Evolutionary conservation across 2,888 invertebrate species (phyloP).

Genomic region (Leptinotarsa haldemani): DNA sequence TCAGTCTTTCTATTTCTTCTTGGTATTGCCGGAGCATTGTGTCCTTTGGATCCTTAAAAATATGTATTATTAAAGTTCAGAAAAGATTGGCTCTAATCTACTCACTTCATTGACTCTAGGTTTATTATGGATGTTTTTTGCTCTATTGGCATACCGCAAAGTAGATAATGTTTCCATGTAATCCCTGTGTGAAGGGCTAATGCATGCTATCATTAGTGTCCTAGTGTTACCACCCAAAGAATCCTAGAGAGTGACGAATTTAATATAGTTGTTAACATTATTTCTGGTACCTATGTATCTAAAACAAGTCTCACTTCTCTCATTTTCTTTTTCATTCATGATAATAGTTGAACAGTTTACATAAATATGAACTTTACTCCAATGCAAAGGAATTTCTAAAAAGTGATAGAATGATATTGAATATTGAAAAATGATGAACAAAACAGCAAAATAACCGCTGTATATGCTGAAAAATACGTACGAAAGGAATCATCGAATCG

Average conservation of each 20-base stretch:
- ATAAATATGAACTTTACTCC: too few relatives aligned
- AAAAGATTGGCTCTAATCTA: neutral
- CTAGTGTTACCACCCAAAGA: constrained; percentile 89
- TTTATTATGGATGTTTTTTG: constrained; percentile 88
- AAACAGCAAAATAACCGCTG: too few relatives aligned
- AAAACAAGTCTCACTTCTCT: too few relatives aligned
- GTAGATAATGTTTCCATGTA: constrained; percentile 88
- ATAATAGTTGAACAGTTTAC: too few relatives aligned
- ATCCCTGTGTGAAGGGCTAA: constrained; percentile 85
- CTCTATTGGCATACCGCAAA: constrained; percentile 84
- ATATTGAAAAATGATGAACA: too few relatives aligned
- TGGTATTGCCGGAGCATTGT: constrained; percentile 87
- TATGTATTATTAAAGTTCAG: constrained; percentile 11
- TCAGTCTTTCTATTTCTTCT: constrained; percentile 81
- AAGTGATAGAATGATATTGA: too few relatives aligned
- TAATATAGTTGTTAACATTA: neutral
- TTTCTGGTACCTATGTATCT: too few relatives aligned
- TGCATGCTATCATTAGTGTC: constrained; percentile 88
- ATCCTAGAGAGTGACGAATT: constrained; percentile 67
- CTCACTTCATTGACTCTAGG: constrained; percentile 81
- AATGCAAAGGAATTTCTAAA: too few relatives aligned
- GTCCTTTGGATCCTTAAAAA: constrained; percentile 81
- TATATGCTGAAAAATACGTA: too few relatives aligned
- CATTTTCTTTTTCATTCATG: too few relatives aligned
- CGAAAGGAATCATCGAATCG: too few relatives aligned